These are phyloP conservation scores for Butorides virescens DNA, from an alignment of 2,113 vertebrate species.

Conservation along the genomic window DNA sequence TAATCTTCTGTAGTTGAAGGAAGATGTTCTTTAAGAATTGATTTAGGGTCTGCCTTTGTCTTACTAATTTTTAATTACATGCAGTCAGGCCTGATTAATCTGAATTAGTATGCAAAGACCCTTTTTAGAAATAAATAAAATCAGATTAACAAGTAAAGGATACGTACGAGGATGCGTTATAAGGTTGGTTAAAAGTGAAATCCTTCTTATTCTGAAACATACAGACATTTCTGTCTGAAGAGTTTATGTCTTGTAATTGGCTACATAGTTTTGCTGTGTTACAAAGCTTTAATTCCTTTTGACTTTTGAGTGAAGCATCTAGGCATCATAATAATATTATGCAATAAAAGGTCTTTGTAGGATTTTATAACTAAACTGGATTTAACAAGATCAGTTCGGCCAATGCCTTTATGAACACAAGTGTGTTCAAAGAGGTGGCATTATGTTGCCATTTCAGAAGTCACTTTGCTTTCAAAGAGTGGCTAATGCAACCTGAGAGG, in stretches of 20 bases:
- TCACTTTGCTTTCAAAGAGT: not conserved
- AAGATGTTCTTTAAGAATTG: constrained; percentile 57
- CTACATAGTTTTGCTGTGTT: not conserved
- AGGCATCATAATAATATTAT: not conserved
- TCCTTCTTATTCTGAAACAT: constrained; percentile 22
- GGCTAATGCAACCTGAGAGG: not conserved
- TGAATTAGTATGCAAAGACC: constrained; percentile 62
- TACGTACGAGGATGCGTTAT: constrained; percentile 13
- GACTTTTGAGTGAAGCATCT: not conserved
- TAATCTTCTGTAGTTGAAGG: constrained; percentile 56
- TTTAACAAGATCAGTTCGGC: not conserved
- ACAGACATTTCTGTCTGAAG: constrained; percentile 8
- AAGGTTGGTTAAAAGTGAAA: constrained; percentile 53
- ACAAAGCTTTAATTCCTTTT: constrained; percentile 16
- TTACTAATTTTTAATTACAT: constrained; percentile 61
- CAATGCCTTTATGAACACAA: not conserved
- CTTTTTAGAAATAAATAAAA: constrained; percentile 56
- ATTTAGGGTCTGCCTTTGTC: constrained; percentile 51
- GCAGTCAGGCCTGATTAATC: constrained; percentile 63
- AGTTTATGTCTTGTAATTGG: constrained; percentile 5
- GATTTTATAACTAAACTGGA: not conserved
- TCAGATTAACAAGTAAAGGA: constrained; percentile 53
- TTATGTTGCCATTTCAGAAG: not conserved
- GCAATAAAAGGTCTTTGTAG: not conserved
- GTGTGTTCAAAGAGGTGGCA: not conserved